These are phyloP conservation scores for Nothobranchius furzeri DNA, from an alignment of 2,113 vertebrate species.

Conservation along the genomic window DNA sequence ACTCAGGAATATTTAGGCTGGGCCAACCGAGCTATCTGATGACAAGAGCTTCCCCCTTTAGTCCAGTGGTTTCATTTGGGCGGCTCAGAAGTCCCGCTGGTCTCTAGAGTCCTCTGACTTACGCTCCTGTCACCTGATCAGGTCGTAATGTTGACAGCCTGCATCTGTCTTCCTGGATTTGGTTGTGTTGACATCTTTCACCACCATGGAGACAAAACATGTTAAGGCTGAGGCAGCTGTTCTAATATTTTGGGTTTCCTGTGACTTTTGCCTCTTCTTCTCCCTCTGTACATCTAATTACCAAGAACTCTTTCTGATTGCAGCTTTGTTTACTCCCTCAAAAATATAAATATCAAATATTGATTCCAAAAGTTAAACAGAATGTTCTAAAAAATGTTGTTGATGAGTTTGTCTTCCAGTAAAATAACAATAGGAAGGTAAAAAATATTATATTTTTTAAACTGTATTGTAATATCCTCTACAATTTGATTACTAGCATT, in stretches of 20 bases:
- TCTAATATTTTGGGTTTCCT: slow-evolving; percentile 24
- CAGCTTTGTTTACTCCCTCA: no score
- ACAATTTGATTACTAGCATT: no score
- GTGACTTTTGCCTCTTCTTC: slow-evolving; percentile 6
- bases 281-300: not conserved
- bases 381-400: no score
- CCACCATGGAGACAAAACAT: slow-evolving; percentile 76
- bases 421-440: no score
- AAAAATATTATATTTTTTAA: no score
- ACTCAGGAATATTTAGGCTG: slow-evolving; percentile 37
- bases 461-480: no score
- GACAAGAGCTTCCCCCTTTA: slow-evolving; percentile 26
- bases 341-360: no score
- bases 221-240: slow-evolving; percentile 34
- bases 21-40: slow-evolving; percentile 18
- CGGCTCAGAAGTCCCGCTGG: slow-evolving; percentile 33
- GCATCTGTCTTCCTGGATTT: slow-evolving; percentile 63
- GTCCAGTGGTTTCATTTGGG: slow-evolving; percentile 41
- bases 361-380: no score
- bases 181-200: slow-evolving; percentile 65
- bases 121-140: slow-evolving; percentile 60
- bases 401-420: no score
- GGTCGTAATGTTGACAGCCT: slow-evolving; percentile 52
- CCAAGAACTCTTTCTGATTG: no score
- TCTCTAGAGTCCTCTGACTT: slow-evolving; percentile 26